Percentiles rank a stretch among this genome's conserved stretches.
phyloP scores from a whole-genome alignment of 1,140 invertebrate genomes.

The Papilio dardanus region DNA sequence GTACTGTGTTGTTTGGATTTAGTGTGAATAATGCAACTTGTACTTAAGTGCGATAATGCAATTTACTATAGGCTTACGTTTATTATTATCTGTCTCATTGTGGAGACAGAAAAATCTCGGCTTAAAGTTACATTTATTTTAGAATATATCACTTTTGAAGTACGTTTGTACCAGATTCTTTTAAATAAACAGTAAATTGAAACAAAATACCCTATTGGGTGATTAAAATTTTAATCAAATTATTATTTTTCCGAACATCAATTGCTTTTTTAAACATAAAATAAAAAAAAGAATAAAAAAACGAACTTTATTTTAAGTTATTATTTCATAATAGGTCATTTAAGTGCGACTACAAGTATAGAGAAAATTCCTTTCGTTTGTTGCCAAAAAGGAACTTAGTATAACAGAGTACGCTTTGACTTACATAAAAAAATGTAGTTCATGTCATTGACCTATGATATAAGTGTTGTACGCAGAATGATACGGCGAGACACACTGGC shows the following conservation, averaged over 20 bases:
- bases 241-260: too few species aligned
- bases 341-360: too few species aligned
- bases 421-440: not conserved
- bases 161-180: too few species aligned
- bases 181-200: too few species aligned
- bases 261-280: too few species aligned
- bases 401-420: not conserved
- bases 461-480: slow-evolving; percentile 25
- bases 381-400: not conserved
- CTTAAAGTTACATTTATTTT: too few species aligned
- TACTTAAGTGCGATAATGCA: slow-evolving; percentile 55
- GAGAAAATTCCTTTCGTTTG: not conserved
- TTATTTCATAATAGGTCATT: too few species aligned
- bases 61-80: slow-evolving; percentile 37
- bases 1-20: slow-evolving; percentile 74
- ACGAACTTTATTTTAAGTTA: too few species aligned
- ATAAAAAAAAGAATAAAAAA: too few species aligned
- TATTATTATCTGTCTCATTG: slow-evolving; percentile 1
- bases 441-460: slow-evolving; percentile 33
- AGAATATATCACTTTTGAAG: too few species aligned
- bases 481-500: slow-evolving; percentile 33
- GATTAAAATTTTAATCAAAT: too few species aligned
- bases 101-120: not conserved
- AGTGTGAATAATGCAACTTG: slow-evolving; percentile 63
- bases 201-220: too few species aligned